These are phyloP conservation scores for Phengaris arion DNA, from an alignment of 2,888 invertebrate genomes.

Conservation along the genomic window DNA sequence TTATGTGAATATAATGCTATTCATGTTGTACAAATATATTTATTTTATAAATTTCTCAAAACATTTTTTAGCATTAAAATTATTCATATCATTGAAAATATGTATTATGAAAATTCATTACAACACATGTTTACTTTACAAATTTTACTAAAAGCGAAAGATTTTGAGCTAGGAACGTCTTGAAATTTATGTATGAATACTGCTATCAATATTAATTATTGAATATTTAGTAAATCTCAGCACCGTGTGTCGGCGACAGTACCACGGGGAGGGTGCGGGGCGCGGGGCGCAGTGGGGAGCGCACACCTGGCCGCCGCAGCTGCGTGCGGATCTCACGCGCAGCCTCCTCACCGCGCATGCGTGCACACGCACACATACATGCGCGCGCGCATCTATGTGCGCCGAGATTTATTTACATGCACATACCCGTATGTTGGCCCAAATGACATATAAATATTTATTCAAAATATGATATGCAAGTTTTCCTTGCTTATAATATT, in stretches of 20 bases:
- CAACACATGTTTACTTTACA: no score
- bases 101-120: no score
- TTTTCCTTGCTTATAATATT: neutral
- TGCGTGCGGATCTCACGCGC: slow-evolving; percentile 77
- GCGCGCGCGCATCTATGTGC: slow-evolving; percentile 29
- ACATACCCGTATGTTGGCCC: slow-evolving; percentile 1
- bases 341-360: slow-evolving; percentile 74
- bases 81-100: no score
- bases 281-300: slow-evolving; percentile 55
- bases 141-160: no score
- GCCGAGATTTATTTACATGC: slow-evolving; percentile 2
- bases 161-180: no score
- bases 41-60: no score
- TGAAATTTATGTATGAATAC: neutral
- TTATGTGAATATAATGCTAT: no score
- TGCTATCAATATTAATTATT: no score
- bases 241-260: slow-evolving; percentile 46
- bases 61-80: no score
- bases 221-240: slow-evolving; percentile 22
- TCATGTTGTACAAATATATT: no score
- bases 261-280: slow-evolving; percentile 55
- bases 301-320: slow-evolving; percentile 77
- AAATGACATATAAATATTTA: slow-evolving; percentile 4
- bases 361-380: slow-evolving; percentile 56
- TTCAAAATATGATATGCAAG: neutral